A percentile compares a stretch with the other conserved stretches of the same genome.
Evolutionary conservation across 2,797 vertebrate genomes (phyloP).

Genomic region (Phrynocephalus forsythii): DNA sequence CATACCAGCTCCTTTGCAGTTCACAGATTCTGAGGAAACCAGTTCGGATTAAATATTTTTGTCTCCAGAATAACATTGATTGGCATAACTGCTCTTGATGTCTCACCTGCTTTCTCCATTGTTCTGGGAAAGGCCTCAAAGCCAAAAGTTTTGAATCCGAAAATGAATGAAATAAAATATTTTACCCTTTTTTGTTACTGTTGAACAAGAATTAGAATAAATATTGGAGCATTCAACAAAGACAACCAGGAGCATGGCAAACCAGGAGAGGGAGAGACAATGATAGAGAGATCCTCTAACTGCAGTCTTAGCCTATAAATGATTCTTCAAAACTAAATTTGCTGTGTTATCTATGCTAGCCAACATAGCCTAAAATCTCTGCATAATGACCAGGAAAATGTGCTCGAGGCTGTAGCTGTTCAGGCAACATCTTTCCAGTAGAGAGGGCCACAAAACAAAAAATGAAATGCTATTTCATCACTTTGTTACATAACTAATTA

Average conservation of each 20-base stretch:
- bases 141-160: constrained; percentile 6
- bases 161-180: constrained; percentile 42
- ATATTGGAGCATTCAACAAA: background rate
- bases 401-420: background rate
- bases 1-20: background rate
- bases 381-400: background rate
- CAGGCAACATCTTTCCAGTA: background rate
- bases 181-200: background rate
- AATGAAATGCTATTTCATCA: too few species aligned
- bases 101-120: constrained; percentile 37
- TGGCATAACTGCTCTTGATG: constrained; percentile 47
- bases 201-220: background rate
- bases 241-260: background rate
- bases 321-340: too few species aligned
- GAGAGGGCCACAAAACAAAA: too few species aligned
- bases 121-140: constrained; percentile 55
- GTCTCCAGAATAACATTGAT: constrained; percentile 47
- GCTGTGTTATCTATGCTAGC: too few species aligned
- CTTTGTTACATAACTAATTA: too few species aligned
- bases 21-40: background rate
- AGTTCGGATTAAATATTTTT: background rate
- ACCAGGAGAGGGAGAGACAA: background rate
- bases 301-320: background rate
- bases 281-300: background rate
- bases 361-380: background rate